phyloP scores from a whole-genome alignment of 1,140 invertebrate species.

The Drosophila truncata region DNA sequence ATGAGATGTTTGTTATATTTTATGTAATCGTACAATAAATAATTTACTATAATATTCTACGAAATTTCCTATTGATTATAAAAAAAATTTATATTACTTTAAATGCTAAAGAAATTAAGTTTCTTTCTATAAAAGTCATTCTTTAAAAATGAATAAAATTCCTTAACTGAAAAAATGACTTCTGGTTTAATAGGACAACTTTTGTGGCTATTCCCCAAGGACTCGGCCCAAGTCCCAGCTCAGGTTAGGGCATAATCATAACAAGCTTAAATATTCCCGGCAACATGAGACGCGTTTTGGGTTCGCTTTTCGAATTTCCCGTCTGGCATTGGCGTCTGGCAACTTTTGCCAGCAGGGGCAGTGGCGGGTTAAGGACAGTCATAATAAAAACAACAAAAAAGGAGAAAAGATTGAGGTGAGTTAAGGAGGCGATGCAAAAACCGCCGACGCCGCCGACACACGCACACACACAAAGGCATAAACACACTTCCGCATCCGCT shows the following conservation, averaged over 20 bases:
- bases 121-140: neutral
- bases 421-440: constrained; percentile 44
- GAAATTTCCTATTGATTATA: neutral
- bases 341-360: constrained; percentile 31
- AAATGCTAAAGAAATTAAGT: neutral
- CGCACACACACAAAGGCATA: constrained; percentile 19
- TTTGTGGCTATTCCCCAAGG: constrained; percentile 39
- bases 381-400: constrained; percentile 17
- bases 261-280: constrained; percentile 58
- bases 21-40: neutral
- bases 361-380: constrained; percentile 2
- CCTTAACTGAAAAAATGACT: neutral
- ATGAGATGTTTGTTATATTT: too few relatives aligned
- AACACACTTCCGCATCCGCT: constrained; percentile 53
- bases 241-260: constrained; percentile 57
- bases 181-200: neutral
- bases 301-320: constrained; percentile 31
- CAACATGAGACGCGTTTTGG: constrained; percentile 49
- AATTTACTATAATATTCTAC: too few relatives aligned
- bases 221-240: constrained; percentile 5
- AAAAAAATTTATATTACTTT: neutral
- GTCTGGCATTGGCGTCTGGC: constrained; percentile 59
- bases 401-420: constrained; percentile 31
- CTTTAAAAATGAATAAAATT: neutral
- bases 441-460: constrained; percentile 42